Conservation (phyloP, 2,888 invertebrate species). For the Mesorhabditis belari region DNA sequence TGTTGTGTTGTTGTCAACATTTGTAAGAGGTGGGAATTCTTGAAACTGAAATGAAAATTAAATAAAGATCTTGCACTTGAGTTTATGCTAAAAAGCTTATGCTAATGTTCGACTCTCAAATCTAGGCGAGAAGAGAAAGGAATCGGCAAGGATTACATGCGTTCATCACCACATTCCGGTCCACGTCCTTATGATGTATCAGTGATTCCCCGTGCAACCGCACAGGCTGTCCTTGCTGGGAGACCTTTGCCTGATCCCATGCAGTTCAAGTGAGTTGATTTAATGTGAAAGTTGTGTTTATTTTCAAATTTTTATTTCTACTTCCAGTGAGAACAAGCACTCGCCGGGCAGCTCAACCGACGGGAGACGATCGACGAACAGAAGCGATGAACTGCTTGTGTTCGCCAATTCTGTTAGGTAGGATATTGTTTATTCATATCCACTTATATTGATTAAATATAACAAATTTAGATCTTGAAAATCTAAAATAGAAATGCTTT, state of each 20-base stretch:
- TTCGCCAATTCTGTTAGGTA: not conserved
- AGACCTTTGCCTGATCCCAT: constrained; percentile 39
- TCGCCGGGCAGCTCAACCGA: not conserved
- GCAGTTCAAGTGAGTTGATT: constrained; percentile 17
- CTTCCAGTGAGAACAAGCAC: not conserved
- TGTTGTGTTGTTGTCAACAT: constrained; percentile 5
- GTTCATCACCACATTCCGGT: constrained; percentile 33
- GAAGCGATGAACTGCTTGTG: not conserved
- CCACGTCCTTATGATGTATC: constrained; percentile 51
- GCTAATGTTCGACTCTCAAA: too few relatives aligned
- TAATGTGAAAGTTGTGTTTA: too few relatives aligned
- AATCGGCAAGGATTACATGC: constrained; percentile 44
- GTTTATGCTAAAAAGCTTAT: not conserved
- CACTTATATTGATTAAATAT: not conserved
- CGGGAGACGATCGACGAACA: not conserved
- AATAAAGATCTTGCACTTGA: not conserved
- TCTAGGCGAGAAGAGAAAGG: too few relatives aligned
- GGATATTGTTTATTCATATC: not conserved
- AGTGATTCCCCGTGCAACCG: constrained; percentile 38
- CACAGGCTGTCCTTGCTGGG: constrained; percentile 39
- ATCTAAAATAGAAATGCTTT: too few relatives aligned
- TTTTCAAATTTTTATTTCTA: too few relatives aligned
- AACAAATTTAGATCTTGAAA: not conserved
- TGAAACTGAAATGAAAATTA: too few relatives aligned
- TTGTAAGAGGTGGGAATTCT: constrained; percentile 4